Base-by-base conservation (phyloP, 2,888 invertebrate species). In the Synergus laeviventris region DNA sequence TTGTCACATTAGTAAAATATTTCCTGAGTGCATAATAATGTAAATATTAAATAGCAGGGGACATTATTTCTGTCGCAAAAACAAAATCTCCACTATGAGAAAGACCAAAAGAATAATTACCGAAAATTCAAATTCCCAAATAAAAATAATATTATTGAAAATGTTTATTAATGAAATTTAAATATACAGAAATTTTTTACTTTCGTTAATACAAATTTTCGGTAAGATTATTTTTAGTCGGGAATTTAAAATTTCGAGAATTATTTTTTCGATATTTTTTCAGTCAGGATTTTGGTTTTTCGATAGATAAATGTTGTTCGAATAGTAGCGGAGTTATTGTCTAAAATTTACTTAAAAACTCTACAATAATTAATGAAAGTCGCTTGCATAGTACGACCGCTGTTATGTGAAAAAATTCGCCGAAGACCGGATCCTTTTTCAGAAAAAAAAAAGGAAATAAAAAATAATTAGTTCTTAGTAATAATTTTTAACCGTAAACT, bases 351-450 rank as follows among this genome's bases (percentile, higher is more conserved):
- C 77, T 77, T 38, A 74, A 79, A 77, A 66, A 64, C 49, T 45
- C 42, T 49, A 49, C 45, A n/a, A 31, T 5, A 74, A 76, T 76
- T 73, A 80, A 80, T 64, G 78, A 82, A 80, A 76, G 76, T 83
- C 78, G 81, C 80, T 84, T 83, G 56, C 54, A 77, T 78, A 81
- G 79, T 78, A 81, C 75, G 77, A 79, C 75, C 60, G 56, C 74
- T 66, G 73, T 77, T 77, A 74, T 76, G 76, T 76, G 36, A 74
- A 78, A 59, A 78, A 74, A 78, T 74, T 80, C 79, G 74, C 79
- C 75, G 78, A 79, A 79, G 64, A 76, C 76, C 77, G 77, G 66
- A 66, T 24, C 14, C 14, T 66, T 66, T 66, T 66, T 66, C 45
- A 66, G 24, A 42, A 66, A 66, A 66, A 39, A 42, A 24, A 66